phyloP scores from a whole-genome alignment of 2,888 invertebrate genomes.

The Drosophila lutescens region DNA sequence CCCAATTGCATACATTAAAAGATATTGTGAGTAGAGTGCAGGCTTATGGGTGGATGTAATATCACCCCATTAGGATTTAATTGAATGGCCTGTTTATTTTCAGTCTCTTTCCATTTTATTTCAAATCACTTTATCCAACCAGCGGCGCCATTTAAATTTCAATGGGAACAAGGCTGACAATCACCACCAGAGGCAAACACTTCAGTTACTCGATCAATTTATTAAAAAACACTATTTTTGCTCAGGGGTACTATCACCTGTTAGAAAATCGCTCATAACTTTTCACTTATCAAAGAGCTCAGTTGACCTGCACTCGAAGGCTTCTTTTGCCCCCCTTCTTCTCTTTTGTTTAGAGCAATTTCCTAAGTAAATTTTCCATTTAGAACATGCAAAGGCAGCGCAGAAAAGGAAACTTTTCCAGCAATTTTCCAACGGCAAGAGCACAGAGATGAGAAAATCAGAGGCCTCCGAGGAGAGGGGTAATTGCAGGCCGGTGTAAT shows the following conservation, averaged over 20 bases:
- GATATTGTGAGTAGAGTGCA: neutral
- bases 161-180: conserved; percentile 2
- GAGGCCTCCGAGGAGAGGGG: conserved; percentile 22
- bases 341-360: conserved; percentile 43
- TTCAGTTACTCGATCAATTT: neutral
- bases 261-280: conserved; percentile 6
- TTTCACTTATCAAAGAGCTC: conserved; percentile 7
- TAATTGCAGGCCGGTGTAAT: conserved; percentile 73
- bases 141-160: neutral
- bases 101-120: neutral
- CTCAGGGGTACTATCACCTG: conserved; percentile 1
- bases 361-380: conserved; percentile 64
- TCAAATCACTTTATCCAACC: neutral
- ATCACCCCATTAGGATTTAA: neutral
- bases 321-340: neutral
- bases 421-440: conserved; percentile 58
- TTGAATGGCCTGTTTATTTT: conserved; percentile 1
- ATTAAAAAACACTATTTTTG: neutral
- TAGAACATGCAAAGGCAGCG: conserved; percentile 48
- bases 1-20: conserved; percentile 21
- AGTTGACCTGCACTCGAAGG: conserved; percentile 1
- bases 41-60: neutral
- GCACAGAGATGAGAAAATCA: conserved; percentile 10
- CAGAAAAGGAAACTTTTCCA: conserved; percentile 55
- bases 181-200: neutral